Percentiles rank a stretch among this genome's conserved stretches.
These are phyloP conservation scores for Tupaia chinensis DNA, from an alignment of 2,113 vertebrate genomes.

Conservation along the genomic window DNA sequence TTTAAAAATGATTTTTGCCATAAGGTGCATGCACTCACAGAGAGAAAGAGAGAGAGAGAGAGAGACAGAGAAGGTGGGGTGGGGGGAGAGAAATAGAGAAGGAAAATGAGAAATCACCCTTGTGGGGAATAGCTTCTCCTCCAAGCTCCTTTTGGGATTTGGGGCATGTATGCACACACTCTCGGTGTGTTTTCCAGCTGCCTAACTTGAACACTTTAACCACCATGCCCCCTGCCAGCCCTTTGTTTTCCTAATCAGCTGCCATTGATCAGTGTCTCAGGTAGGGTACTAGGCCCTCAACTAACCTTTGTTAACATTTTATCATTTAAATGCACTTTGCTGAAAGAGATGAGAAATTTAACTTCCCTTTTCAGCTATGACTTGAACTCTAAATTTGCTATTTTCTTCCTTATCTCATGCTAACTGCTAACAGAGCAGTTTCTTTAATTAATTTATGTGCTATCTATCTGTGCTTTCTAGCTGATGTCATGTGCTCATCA, in stretches of 20 bases:
- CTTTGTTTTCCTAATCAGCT: background rate
- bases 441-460: background rate
- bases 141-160: too few species aligned
- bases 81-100: too few species aligned
- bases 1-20: too few species aligned
- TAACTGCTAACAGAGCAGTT: background rate
- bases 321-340: background rate
- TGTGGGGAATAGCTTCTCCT: too few species aligned
- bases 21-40: too few species aligned
- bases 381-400: slow-evolving; percentile 6
- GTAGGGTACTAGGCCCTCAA: background rate
- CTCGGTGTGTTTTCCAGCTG: too few species aligned
- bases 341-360: slow-evolving; percentile 11
- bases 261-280: background rate
- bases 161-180: too few species aligned
- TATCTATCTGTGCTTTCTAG: background rate
- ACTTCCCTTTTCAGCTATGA: slow-evolving; percentile 6
- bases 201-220: too few species aligned
- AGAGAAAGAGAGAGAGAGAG: too few species aligned
- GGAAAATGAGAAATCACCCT: too few species aligned
- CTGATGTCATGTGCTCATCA: background rate
- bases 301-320: background rate
- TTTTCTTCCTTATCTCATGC: background rate
- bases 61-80: too few species aligned
- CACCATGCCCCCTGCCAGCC: too few species aligned